Base-by-base conservation (phyloP, 2,888 invertebrate genomes). In the Heliconius ismenius region DNA sequence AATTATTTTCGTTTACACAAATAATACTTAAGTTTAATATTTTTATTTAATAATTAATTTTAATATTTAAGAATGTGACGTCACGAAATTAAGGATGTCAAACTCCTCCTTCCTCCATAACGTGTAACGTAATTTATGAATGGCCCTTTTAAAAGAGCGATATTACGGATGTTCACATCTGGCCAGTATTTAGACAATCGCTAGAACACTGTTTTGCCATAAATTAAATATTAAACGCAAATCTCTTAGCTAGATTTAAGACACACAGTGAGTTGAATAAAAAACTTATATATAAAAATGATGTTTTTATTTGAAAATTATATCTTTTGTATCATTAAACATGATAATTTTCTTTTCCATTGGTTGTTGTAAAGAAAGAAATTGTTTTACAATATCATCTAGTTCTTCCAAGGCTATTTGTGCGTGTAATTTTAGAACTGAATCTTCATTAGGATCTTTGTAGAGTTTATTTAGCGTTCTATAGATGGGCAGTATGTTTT, bases 361-460 rank as follows among this genome's bases (percentile, higher is more conserved):
- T 75, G 92, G 92, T 70, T 95, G 87, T 83, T 94, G 88, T 0
- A 96, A 95, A 81, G 95, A 95, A 43, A 97, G 85, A 81, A 95
- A 95, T 74, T 95, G 91, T 82, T 93, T 95, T 78, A 96, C 96
- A 76, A 96, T 95, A 76, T 95, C 94, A 85, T 97, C 96, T 21
- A 98, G 92, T 91, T 97, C 97, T 87, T 97, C 96, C 62, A 98
- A 88, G 2, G 97, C 97, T 76, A 97, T 88, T 86, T 97, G 96
- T 28, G 96, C 96, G 83, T 98, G 98, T 68, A 97, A 91, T 84
- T 95, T 95, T 69, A 97, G 95, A 4, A 96, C 94, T 0, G 92
- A 84, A 83, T 97, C 97, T 86, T 97, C 97, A 39, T 91, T 88
- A 80, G 96, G 96, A 74, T 95, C 92, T 32, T 93, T 91, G 82